Conservation (phyloP, 1,140 invertebrate species). For the Apis cerana region DNA sequence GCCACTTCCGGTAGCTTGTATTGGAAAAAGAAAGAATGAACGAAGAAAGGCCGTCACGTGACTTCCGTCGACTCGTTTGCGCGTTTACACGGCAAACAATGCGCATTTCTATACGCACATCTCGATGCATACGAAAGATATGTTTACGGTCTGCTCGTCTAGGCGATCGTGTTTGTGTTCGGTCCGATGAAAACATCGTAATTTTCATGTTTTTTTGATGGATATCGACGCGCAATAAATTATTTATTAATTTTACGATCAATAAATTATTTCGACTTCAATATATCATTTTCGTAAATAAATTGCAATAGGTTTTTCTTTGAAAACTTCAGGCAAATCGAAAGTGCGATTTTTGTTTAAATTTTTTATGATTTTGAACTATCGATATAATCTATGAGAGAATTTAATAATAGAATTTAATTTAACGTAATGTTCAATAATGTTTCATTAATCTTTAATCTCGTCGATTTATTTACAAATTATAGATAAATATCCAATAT, state of each 20-base stretch:
- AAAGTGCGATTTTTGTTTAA: too few species aligned
- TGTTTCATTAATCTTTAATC: neutral
- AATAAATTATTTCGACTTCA: neutral
- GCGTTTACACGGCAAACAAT: conserved; percentile 48
- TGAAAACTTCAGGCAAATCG: neutral
- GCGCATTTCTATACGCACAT: conserved; percentile 54
- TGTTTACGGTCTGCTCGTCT: conserved; percentile 11
- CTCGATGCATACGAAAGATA: conserved; percentile 33
- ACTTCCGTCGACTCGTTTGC: conserved; percentile 59
- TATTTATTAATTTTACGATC: neutral
- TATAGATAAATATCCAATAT: neutral
- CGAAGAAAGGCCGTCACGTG: conserved; percentile 56
- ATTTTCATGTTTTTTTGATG: conserved; percentile 7
- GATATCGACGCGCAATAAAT: conserved; percentile 3
- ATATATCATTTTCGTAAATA: neutral
- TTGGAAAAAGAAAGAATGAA: conserved; percentile 6
- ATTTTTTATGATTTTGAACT: too few species aligned
- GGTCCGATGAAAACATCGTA: conserved; percentile 11
- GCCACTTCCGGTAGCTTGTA: conserved; percentile 56
- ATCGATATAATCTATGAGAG: neutral
- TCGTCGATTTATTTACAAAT: neutral
- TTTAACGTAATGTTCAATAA: neutral
- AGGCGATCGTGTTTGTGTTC: conserved; percentile 13
- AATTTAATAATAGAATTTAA: neutral
- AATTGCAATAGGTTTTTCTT: too few species aligned